Percentiles rank a stretch among this genome's conserved stretches.
These are phyloP conservation scores for Turritopsis dohrnii DNA, from an alignment of 30 jellyfish, hydroid and myxozoan genomes.

Conservation along the genomic window DNA sequence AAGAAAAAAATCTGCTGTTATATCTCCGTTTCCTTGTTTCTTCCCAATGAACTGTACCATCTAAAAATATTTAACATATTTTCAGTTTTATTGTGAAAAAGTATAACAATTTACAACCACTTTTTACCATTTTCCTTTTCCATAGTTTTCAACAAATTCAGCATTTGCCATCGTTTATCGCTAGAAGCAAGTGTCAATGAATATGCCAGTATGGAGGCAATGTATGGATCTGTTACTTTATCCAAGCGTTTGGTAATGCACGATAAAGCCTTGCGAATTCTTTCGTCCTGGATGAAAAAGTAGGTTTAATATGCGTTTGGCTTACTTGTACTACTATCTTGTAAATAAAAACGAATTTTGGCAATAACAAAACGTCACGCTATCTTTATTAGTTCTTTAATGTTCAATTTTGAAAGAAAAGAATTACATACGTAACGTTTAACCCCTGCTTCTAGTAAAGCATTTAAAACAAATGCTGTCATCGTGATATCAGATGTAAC, in stretches of 20 bases:
- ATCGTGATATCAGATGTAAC: conserved; percentile 50
- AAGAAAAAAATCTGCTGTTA: conserved; percentile 12
- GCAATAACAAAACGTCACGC: too few species aligned
- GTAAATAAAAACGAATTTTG: too few species aligned
- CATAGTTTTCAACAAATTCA: conserved; percentile 26
- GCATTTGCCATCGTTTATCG: conserved; percentile 16
- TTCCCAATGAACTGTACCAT: conserved; percentile 69
- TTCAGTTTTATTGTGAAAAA: too few species aligned
- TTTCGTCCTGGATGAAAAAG: conserved; percentile 3
- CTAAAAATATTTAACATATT: background rate
- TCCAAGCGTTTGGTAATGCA: conserved; percentile 39
- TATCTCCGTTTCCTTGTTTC: conserved; percentile 26
- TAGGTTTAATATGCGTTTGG: too few species aligned
- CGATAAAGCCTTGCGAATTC: conserved; percentile 29
- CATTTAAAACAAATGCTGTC: conserved; percentile 69
- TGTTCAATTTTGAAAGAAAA: background rate
- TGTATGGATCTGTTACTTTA: conserved; percentile 49
- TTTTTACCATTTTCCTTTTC: conserved; percentile 36
- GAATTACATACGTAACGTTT: background rate
- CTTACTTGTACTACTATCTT: too few species aligned
- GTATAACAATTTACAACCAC: too few species aligned
- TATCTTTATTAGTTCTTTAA: too few species aligned
- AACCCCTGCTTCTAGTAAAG: conserved; percentile 64
- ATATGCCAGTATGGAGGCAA: conserved; percentile 52
- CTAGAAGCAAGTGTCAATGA: conserved; percentile 39